These are phyloP conservation scores for Cryptocephalus primarius DNA, from an alignment of 2,888 invertebrate species.

Conservation along the genomic window DNA sequence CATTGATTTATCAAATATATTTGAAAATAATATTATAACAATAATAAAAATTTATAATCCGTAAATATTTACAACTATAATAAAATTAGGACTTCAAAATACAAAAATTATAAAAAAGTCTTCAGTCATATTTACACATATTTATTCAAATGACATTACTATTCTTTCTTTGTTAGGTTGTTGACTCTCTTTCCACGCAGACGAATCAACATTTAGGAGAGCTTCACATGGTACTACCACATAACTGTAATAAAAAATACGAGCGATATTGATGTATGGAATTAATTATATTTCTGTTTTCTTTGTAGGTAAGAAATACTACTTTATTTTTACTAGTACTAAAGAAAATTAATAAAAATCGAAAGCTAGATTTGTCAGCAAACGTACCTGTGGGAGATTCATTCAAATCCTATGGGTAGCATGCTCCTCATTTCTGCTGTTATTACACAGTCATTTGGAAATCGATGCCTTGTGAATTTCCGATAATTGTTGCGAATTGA, in stretches of 20 bases:
- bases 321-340: too few relatives aligned
- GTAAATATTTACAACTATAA: too few relatives aligned
- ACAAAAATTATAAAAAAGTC: too few relatives aligned
- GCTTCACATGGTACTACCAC: slow-evolving; percentile 46
- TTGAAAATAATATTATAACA: too few relatives aligned
- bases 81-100: too few relatives aligned
- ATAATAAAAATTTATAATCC: too few relatives aligned
- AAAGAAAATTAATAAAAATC: too few relatives aligned
- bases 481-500: slow-evolving; percentile 48
- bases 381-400: slow-evolving; percentile 45
- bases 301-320: not conserved
- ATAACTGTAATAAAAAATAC: slow-evolving; percentile 42
- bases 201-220: slow-evolving; percentile 49
- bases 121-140: too few relatives aligned
- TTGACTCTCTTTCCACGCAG: slow-evolving; percentile 44
- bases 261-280: too few relatives aligned
- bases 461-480: slow-evolving; percentile 69
- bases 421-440: slow-evolving; percentile 58
- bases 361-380: not conserved
- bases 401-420: slow-evolving; percentile 57
- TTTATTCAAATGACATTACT: too few relatives aligned
- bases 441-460: slow-evolving; percentile 71
- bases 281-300: not conserved
- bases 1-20: too few relatives aligned
- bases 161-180: not conserved